Evolutionary conservation across 2,888 invertebrate genomes (phyloP).

Genomic region (Ischnura elegans): DNA sequence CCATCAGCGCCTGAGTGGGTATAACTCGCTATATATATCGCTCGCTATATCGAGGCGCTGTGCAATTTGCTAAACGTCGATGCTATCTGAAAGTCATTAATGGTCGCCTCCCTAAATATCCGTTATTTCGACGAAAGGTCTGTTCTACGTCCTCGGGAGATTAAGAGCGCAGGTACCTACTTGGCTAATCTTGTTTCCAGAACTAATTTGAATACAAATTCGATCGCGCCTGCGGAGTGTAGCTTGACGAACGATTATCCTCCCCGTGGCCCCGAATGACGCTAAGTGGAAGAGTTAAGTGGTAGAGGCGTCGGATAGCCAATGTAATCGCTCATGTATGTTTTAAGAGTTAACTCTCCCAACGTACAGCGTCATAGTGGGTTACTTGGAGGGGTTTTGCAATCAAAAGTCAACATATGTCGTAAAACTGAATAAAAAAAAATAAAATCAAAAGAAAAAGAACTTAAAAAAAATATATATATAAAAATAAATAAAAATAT

Average conservation of each 20-base stretch:
- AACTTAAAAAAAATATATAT: no score
- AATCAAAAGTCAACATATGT: no score
- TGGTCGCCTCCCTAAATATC: constrained; percentile 5
- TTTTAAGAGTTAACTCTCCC: not conserved
- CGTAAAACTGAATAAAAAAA: no score
- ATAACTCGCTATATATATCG: not conserved
- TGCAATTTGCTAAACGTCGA: constrained; percentile 6
- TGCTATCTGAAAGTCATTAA: not conserved
- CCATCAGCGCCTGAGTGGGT: no score
- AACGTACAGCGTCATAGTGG: no score
- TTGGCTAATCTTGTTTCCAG: not conserved
- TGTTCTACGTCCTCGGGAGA: not conserved
- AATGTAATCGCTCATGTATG: no score
- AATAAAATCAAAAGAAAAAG: no score
- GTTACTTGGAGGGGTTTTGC: no score
- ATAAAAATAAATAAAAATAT: no score
- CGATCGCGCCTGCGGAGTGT: not conserved
- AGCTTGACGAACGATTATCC: constrained; percentile 4
- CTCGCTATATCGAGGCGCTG: not conserved
- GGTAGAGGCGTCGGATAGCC: not conserved
- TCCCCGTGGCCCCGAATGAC: not conserved
- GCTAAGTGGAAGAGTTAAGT: not conserved
- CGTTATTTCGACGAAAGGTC: not conserved
- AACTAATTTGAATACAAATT: constrained; percentile 31
- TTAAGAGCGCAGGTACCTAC: not conserved